A percentile compares a stretch with the other conserved stretches of the same genome.
phyloP scores from a whole-genome alignment of 2,113 vertebrate genomes.

The Atherinomorus stipes region DNA sequence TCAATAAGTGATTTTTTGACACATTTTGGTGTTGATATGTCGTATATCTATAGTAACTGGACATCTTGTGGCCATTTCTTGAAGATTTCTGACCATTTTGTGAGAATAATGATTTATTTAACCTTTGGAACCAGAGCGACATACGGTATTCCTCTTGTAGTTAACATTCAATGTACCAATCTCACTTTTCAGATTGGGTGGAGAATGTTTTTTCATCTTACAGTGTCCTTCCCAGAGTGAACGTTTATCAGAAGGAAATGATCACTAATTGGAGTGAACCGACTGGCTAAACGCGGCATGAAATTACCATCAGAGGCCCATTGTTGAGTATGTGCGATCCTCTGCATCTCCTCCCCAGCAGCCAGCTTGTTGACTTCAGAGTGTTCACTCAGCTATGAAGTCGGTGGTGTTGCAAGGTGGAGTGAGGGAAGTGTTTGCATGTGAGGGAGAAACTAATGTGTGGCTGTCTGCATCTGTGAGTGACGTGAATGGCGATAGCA shows the following conservation, averaged over 20 bases:
- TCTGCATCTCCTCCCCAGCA: conserved; percentile 27
- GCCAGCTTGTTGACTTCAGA: conserved; percentile 56
- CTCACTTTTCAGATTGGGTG: neutral
- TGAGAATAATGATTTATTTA: neutral
- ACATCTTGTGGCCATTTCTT: no score
- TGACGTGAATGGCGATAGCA: conserved; percentile 48
- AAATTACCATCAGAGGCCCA: conserved; percentile 78
- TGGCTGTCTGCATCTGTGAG: conserved; percentile 25
- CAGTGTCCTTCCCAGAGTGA: neutral
- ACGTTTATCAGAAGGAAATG: conserved; percentile 65
- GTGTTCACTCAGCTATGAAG: conserved; percentile 54
- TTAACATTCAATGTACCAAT: neutral
- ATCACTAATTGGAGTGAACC: conserved; percentile 76
- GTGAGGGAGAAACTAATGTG: conserved; percentile 29
- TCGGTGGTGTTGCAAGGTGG: conserved; percentile 22
- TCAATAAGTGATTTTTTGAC: neutral
- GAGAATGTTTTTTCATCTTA: conserved; percentile 13
- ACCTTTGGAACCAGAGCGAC: neutral
- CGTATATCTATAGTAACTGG: neutral
- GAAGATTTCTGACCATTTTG: no score
- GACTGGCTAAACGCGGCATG: conserved; percentile 80
- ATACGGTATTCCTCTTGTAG: neutral
- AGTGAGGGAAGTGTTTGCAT: conserved; percentile 22
- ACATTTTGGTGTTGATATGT: neutral
- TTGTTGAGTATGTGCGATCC: conserved; percentile 63